phyloP scores from a whole-genome alignment of 2,113 vertebrate genomes.

The Clarias gariepinus region DNA sequence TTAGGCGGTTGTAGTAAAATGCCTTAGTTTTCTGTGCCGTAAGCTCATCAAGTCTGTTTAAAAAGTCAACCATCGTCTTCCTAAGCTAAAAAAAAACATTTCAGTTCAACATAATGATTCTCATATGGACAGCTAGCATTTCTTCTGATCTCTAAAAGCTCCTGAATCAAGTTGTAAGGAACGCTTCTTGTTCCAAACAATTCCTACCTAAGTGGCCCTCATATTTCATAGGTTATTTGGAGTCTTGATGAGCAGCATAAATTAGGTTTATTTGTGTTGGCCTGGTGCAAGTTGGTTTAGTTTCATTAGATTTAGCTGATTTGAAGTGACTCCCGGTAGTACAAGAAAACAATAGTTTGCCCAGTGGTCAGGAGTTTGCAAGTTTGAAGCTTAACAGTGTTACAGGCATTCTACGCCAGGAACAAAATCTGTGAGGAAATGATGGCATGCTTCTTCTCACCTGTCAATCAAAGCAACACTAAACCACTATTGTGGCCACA shows the following conservation, averaged over 20 bases:
- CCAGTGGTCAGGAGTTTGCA: background rate
- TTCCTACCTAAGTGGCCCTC: background rate
- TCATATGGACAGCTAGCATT: background rate
- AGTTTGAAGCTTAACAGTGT: background rate
- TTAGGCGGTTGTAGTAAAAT: background rate
- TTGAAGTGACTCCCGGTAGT: background rate
- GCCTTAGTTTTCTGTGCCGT: background rate
- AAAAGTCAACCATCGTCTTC: background rate
- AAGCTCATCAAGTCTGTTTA: background rate
- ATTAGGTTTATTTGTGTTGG: background rate
- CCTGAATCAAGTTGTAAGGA: background rate
- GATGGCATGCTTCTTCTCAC: background rate
- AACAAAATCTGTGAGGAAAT: background rate
- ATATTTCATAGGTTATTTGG: background rate
- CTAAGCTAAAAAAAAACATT: background rate
- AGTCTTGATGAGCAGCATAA: background rate
- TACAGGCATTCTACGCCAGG: background rate
- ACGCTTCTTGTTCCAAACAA: background rate
- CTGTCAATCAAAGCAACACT: background rate
- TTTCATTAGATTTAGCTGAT: slow-evolving; percentile 2
- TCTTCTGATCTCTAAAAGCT: background rate
- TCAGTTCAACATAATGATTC: background rate
- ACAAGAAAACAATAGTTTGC: too few relatives aligned
- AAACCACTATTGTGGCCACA: background rate
- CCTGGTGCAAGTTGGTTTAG: background rate